phyloP scores from a whole-genome alignment of 2,113 vertebrate genomes.

The Megaceryle torquata region DNA sequence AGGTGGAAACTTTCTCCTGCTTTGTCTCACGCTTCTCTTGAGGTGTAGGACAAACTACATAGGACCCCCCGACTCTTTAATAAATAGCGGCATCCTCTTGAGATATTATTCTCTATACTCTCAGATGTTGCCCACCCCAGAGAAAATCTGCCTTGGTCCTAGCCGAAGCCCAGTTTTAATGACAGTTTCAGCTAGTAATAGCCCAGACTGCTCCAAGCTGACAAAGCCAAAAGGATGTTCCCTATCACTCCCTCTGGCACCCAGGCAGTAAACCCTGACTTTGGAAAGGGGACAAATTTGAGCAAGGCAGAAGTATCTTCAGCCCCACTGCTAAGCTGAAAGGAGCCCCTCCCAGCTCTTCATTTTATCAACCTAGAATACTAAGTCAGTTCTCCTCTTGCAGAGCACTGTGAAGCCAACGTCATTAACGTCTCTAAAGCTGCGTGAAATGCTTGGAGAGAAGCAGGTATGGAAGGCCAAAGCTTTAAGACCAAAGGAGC shows the following conservation, averaged over 20 bases:
- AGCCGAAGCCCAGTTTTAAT: background rate
- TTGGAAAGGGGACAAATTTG: background rate
- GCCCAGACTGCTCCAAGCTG: too few relatives aligned
- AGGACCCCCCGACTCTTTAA: background rate
- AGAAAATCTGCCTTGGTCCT: background rate
- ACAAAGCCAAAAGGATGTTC: background rate
- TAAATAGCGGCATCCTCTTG: background rate
- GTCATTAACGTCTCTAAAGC: background rate
- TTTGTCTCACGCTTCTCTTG: background rate
- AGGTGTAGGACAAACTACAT: background rate
- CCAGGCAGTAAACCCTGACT: background rate
- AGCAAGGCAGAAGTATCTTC: background rate
- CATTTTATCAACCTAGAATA: background rate
- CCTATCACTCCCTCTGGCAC: background rate
- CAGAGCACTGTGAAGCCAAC: background rate
- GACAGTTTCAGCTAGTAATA: background rate
- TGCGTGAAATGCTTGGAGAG: background rate
- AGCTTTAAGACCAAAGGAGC: background rate
- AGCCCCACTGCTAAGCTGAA: background rate
- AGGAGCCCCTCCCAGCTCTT: background rate
- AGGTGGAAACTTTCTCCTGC: background rate
- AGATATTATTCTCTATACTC: background rate
- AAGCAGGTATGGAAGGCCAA: background rate
- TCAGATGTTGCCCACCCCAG: too few relatives aligned
- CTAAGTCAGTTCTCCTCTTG: background rate